Evolutionary conservation across 2,888 invertebrate genomes (phyloP).

Genomic region (Mythimna ferrago): DNA sequence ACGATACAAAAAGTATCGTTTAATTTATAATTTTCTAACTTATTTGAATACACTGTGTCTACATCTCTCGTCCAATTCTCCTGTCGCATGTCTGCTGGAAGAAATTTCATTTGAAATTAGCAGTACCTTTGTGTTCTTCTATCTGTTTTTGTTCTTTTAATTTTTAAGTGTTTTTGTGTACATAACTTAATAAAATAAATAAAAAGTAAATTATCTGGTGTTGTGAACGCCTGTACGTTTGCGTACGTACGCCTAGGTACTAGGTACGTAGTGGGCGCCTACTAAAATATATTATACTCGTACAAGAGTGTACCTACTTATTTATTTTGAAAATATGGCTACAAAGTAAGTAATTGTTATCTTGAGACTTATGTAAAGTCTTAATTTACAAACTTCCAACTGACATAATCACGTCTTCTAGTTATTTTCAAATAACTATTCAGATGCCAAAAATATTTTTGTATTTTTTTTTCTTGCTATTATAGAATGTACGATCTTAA

Average conservation of each 20-base stretch:
- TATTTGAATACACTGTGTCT: no score
- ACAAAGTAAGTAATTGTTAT: no score
- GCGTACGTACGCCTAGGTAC: background rate
- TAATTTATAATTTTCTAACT: no score
- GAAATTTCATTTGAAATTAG: no score
- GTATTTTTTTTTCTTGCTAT: background rate
- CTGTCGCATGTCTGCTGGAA: no score
- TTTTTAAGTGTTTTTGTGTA: no score
- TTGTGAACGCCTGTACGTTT: background rate
- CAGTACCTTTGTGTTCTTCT: no score
- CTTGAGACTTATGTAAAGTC: no score
- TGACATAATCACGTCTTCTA: background rate
- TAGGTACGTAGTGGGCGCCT: background rate
- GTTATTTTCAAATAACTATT: background rate
- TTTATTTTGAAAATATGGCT: background rate
- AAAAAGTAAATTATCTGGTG: background rate
- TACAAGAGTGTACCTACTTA: background rate
- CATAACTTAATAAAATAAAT: no score
- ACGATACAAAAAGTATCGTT: background rate
- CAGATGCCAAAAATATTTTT: background rate
- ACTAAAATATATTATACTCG: background rate
- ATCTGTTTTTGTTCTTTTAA: no score
- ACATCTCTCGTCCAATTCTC: no score
- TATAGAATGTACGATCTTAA: no score
- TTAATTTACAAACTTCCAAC: background rate